Evolutionary conservation across 2,113 vertebrate species (phyloP), one percentile per base, ranked within the genome.

Genomic region (Calyptomena viridis): DNA sequence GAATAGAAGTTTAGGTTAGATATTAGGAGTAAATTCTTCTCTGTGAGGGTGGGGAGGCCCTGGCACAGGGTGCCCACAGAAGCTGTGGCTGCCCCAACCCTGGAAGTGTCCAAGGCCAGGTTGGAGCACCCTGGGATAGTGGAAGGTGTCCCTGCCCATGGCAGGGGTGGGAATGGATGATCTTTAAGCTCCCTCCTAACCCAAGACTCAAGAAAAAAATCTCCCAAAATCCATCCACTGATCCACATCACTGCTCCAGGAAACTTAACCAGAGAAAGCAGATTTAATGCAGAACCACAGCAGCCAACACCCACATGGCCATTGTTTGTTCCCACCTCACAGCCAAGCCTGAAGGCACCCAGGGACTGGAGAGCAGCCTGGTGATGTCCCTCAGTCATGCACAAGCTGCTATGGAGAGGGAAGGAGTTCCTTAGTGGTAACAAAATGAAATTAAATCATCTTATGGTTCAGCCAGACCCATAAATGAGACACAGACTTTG

Each of bases 71-170:
- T 79, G 5, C 58, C 9, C 67, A 58, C 42, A 50, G 52, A 0
- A 62, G 20, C 71, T 75, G 69, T 30, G 60, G 52, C 53, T 82
- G 60, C 11, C 13, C 28, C 53, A 62, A 31, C 40, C 39, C 47
- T 83, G 39, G 11, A 2, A 83, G 21, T 27, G 20, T 3, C 78
- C 62, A 24, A 2, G 27, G 18, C 12, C 59, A 81, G 59, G 6
- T 0, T 47, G n/a, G 53, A 82, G 2, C 30, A 30, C 0, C 25
- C n/a, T 62, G 71, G 55, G 47, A 14, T 0, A 16, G 35, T 37
- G 14, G 35, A 3, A 83, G 9, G 4, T 12, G 30, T 18, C 53
- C 30, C 46, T 68, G 39, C 11, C 13, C 46, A 22, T 7, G 30
- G 28, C 69, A 60, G 53, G 0, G 14, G 7, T 18, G 19, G 16